Evolutionary conservation across 2,797 vertebrate species (phyloP).

Genomic region (Scleropages formosus): DNA sequence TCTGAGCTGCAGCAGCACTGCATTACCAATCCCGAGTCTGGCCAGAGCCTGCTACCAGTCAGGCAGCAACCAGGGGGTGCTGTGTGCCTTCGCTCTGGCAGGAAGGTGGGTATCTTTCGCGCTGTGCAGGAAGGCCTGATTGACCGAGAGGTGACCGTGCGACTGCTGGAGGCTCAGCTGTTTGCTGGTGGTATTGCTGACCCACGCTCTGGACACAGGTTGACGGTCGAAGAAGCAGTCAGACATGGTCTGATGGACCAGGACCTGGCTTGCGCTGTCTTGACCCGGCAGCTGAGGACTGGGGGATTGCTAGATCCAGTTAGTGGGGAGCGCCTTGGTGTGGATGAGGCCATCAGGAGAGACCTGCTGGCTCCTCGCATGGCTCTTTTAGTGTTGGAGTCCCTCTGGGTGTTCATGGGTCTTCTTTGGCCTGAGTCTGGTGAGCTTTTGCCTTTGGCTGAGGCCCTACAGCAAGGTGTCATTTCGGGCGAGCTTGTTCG

Average conservation of each 20-base stretch:
- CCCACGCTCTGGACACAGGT: slow-evolving; percentile 81
- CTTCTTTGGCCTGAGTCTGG: slow-evolving; percentile 90
- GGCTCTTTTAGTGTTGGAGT: slow-evolving; percentile 81
- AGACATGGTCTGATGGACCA: slow-evolving; percentile 80
- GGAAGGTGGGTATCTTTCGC: slow-evolving; percentile 82
- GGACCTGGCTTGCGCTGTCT: slow-evolving; percentile 81
- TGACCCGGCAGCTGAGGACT: slow-evolving; percentile 78
- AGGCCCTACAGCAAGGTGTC: slow-evolving; percentile 81
- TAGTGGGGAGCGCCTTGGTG: slow-evolving; percentile 72
- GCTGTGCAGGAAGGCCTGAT: slow-evolving; percentile 87
- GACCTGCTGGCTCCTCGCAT: slow-evolving; percentile 74
- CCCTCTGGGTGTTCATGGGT: slow-evolving; percentile 77
- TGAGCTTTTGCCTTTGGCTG: slow-evolving; percentile 73
- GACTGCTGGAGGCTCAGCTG: slow-evolving; percentile 88
- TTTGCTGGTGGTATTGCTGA: slow-evolving; percentile 91
- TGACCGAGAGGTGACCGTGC: slow-evolving; percentile 76
- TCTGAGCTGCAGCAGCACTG: slow-evolving; percentile 76
- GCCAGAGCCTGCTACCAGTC: slow-evolving; percentile 81
- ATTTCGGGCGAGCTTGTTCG: slow-evolving; percentile 76
- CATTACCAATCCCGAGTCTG: slow-evolving; percentile 71
- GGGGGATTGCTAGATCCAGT: slow-evolving; percentile 81
- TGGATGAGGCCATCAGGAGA: slow-evolving; percentile 79
- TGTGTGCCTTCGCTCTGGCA: slow-evolving; percentile 79
- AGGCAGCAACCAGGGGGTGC: slow-evolving; percentile 81
- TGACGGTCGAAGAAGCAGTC: slow-evolving; percentile 78